Evolutionary conservation across 2,113 vertebrate species (phyloP), one percentile per base, ranked within the genome.

Genomic region (Neodon shergylaensis): DNA sequence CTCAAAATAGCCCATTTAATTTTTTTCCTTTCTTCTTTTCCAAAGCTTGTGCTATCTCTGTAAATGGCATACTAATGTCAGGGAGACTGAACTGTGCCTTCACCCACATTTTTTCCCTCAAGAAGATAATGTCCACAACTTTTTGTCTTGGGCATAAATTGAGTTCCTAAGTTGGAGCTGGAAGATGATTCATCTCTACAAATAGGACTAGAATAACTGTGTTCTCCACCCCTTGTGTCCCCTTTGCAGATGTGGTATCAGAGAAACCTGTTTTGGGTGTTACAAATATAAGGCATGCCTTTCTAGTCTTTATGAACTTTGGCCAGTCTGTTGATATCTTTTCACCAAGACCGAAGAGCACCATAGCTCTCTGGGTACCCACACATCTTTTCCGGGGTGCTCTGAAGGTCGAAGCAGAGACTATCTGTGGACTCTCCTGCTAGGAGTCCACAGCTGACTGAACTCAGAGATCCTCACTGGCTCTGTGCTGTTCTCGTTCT

Each of bases 401-500:
- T 85, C 14, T 78, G 61, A 78, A 21, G 47, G 70, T 42, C 14
- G 28, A 87, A 31, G 21, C 70, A 79, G 14, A 79, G 10, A 7
- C 3, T 5, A 5, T 39, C 54, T 79, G 12, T 31, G 16, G 13
- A 74, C 1, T 0, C 13, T 36, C 9, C 49, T 21, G 10, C 54
- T 19, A 4, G 42, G 63, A 58, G 19, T 21, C 19, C 19, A 58
- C 19, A 58, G 58, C 58, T 58, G 58, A 36, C 13, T 31, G 6
- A 1, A 10, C 4, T 31, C 39, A 33, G 1, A 68, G 68, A 0
- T 12, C 4, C 4, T 13, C 31, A 22, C 3, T 42, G 42, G 13
- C 12, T 86, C 14, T 85, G n/a, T 19, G 21, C 5, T 52, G 28
- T 33, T 17, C 7, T 84, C 6, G 84, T 58, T 88, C 22, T 61